Conservation (phyloP, 2,113 vertebrate genomes). For the Girardinichthys multiradiatus region DNA sequence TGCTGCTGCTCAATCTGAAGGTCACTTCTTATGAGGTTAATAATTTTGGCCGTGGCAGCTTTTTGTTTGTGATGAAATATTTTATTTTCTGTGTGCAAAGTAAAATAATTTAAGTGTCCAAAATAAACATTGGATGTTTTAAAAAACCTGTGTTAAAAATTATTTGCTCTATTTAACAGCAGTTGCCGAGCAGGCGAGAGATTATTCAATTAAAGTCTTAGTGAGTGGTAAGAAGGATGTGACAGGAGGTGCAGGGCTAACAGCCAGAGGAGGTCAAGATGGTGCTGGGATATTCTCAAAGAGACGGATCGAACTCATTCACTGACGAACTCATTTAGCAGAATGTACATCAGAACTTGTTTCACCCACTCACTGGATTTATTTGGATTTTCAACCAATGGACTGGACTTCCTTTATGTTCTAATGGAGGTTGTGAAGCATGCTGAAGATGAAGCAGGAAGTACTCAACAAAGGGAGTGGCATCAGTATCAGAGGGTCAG, state of each 20-base stretch:
- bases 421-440: not conserved
- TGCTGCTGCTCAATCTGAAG: no score
- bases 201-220: constrained; percentile 64
- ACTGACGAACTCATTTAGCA: no score
- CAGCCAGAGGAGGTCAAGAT: not conserved
- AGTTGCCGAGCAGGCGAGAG: constrained; percentile 20
- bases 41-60: not conserved
- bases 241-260: not conserved
- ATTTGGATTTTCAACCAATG: constrained; percentile 21
- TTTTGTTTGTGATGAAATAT: not conserved
- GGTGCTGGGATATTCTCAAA: constrained; percentile 1
- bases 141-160: no score
- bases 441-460: constrained; percentile 28
- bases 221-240: constrained; percentile 3
- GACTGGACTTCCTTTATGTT: not conserved
- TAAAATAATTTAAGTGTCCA: not conserved
- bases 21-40: no score
- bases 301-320: constrained; percentile 20
- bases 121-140: no score
- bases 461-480: constrained; percentile 20
- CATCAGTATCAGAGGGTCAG: not conserved
- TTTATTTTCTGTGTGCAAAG: not conserved
- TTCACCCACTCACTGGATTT: not conserved
- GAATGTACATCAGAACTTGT: constrained; percentile 28
- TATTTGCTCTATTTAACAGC: not conserved